Evolutionary conservation across 2,113 vertebrate genomes (phyloP).

Genomic region (Otocyon megalotis): DNA sequence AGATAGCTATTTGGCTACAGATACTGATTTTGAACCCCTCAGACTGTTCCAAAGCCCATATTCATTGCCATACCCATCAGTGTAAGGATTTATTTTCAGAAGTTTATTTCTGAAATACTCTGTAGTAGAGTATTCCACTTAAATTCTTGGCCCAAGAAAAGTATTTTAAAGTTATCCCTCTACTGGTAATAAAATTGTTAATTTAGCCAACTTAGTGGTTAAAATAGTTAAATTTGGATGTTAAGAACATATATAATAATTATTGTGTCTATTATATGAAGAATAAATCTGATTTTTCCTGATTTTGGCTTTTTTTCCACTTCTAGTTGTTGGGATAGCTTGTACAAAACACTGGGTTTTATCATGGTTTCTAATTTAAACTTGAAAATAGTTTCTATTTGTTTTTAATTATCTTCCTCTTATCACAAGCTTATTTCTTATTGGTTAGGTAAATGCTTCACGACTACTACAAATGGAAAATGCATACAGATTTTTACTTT

Average conservation of each 20-base stretch:
- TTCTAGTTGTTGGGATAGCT: neutral
- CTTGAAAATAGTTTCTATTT: constrained; percentile 24
- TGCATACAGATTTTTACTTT: constrained; percentile 1
- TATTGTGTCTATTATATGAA: neutral
- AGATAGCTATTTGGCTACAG: neutral
- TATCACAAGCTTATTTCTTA: neutral
- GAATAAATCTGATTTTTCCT: neutral
- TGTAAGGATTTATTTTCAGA: constrained; percentile 29
- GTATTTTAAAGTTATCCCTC: neutral
- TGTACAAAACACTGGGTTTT: neutral
- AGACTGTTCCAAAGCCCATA: constrained; percentile 29
- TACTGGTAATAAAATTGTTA: neutral
- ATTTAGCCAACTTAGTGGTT: neutral
- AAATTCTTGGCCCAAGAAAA: neutral
- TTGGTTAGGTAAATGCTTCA: constrained; percentile 38
- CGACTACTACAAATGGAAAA: neutral
- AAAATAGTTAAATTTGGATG: constrained; percentile 41
- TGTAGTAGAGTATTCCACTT: neutral
- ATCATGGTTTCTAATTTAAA: constrained; percentile 44
- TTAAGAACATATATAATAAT: constrained; percentile 15
- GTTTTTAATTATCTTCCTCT: constrained; percentile 50
- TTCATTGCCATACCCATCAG: neutral
- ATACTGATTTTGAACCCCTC: neutral
- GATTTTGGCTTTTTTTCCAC: neutral
- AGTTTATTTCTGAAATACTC: neutral